Conservation (phyloP, 2,888 invertebrate genomes). For the Sipha maydis region DNA sequence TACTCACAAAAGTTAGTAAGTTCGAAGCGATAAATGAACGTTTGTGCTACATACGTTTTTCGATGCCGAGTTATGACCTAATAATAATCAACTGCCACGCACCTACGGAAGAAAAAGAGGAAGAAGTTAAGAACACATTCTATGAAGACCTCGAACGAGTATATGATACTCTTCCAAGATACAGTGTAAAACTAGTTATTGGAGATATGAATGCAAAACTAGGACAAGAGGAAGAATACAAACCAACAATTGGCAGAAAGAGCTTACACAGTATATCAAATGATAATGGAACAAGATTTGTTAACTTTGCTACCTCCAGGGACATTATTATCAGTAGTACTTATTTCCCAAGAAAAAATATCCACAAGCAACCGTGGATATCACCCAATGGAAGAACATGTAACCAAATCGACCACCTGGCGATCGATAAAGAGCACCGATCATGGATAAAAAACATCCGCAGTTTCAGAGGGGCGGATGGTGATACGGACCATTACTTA, state of each 20-base stretch:
- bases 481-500: no score
- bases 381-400: no score
- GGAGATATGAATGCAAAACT: background rate
- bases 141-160: background rate
- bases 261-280: background rate
- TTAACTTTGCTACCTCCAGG: no score
- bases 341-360: no score
- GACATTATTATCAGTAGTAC: no score
- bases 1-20: no score
- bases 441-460: no score
- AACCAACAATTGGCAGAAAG: background rate
- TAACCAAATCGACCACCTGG: no score
- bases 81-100: conserved; percentile 20
- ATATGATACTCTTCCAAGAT: conserved; percentile 11
- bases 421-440: no score
- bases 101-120: conserved; percentile 1
- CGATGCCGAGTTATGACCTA: background rate
- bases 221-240: conserved; percentile 1
- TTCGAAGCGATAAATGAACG: background rate
- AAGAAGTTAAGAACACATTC: conserved; percentile 18
- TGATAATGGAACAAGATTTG: no score
- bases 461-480: no score
- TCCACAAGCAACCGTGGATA: no score
- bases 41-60: background rate
- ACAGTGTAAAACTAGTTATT: conserved; percentile 16